Evolutionary conservation across 2,113 vertebrate species (phyloP), one percentile per base, ranked within the genome.

Genomic region (Gadus macrocephalus): DNA sequence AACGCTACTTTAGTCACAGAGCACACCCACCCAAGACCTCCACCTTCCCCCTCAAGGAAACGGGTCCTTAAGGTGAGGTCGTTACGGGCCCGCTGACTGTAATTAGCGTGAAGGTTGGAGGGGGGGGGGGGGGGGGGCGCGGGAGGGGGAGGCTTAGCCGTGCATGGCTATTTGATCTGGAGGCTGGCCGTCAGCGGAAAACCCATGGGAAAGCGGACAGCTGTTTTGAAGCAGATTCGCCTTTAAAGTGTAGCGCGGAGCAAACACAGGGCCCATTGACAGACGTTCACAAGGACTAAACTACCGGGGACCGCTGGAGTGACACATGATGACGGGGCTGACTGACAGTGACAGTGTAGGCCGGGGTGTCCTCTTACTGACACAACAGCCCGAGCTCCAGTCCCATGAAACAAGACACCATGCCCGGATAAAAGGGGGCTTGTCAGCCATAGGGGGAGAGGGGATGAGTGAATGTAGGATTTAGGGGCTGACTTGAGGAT

Each of bases 331-430:
- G 72, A 84, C 66, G 74, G 69, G 76, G 72, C 72, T 83, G 84
- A 81, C 64, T 62, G 78, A 67, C 70, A 75, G 55, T 59, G 58
- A 70, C 69, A 75, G 53, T 0, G 62, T 60, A 28, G 64, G 71
- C 66, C 58, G 42, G 27, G 66, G 82, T 80, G 77, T 86, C 86
- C 60, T 59, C 77, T 86, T 84, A 85, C 86, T 78, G 82, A 11
- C 66, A 72, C 81, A 87, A 87, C 78, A 79, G 78, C 59, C 73
- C 66, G 1, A 25, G 75, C 72, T 3, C 73, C 42, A 67, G 62
- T 22, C 28, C 53, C 68, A 49, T 68, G 74, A 69, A 70, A 77
- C 3, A 5, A 0, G 71, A 78, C 77, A 38, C 79, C 27, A 70
- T 17, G 61, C 31, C 78, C 62, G 53, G 59, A 66, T 65, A 73